phyloP scores from a whole-genome alignment of 2,797 vertebrate genomes.

The Scolopax bukidnonensis region DNA sequence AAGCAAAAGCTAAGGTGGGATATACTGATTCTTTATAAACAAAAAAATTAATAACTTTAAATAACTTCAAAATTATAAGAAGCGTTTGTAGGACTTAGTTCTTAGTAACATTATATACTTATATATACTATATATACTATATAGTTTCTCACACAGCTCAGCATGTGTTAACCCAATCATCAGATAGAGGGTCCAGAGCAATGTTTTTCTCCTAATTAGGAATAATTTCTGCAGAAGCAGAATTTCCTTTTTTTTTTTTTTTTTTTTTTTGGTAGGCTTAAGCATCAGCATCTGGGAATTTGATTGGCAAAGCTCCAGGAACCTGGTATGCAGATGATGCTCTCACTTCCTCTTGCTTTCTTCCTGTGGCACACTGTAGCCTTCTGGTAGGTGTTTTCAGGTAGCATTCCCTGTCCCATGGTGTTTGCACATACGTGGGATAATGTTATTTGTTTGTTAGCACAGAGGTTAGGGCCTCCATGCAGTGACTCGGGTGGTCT shows the following conservation, averaged over 20 bases:
- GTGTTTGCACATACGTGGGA: accelerated
- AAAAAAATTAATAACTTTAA: background rate
- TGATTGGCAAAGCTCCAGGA: background rate
- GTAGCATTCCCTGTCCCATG: background rate
- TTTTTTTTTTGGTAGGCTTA: background rate
- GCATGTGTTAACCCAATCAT: background rate
- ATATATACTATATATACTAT: background rate
- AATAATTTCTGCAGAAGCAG: background rate
- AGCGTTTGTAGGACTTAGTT: background rate
- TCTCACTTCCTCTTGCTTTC: background rate
- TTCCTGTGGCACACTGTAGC: background rate
- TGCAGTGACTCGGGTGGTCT: background rate
- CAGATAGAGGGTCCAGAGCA: background rate
- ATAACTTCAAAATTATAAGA: background rate
- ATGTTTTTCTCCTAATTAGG: background rate
- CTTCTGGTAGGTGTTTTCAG: background rate
- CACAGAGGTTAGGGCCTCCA: background rate
- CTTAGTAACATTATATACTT: background rate
- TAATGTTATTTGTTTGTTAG: background rate
- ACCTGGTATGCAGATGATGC: background rate
- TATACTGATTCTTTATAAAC: background rate
- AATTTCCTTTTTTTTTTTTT: background rate
- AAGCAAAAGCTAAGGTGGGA: background rate
- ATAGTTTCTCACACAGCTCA: background rate
- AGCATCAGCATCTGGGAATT: background rate